These are phyloP conservation scores for Drosophila buzzatii DNA, from an alignment of 2,888 invertebrate genomes.

Conservation along the genomic window DNA sequence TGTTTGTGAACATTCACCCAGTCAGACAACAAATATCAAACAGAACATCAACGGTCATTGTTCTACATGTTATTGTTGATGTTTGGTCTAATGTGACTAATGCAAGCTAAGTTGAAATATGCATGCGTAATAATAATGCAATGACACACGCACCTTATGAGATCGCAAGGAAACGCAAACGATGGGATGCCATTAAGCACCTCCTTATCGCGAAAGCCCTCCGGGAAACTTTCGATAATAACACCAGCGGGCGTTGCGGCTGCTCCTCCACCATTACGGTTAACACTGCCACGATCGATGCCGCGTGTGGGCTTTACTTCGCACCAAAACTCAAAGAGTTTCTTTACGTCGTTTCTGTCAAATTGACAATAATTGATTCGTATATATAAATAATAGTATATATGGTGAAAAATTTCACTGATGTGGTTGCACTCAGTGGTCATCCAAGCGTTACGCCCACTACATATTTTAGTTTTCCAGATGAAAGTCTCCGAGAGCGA, in stretches of 20 bases:
- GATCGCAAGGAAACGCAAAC: constrained; percentile 95
- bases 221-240: constrained; percentile 94
- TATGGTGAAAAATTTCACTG: constrained; percentile 34
- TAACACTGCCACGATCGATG: constrained; percentile 65
- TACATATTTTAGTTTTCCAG: constrained; percentile 32
- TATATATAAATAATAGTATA: constrained; percentile 11
- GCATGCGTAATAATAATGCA: constrained; percentile 23
- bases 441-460: constrained; percentile 80
- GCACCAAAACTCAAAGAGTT: constrained; percentile 85
- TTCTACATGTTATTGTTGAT: constrained; percentile 27
- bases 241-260: constrained; percentile 83
- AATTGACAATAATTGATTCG: constrained; percentile 21
- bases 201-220: constrained; percentile 92
- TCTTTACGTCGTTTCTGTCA: constrained; percentile 84
- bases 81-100: constrained; percentile 32
- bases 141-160: constrained; percentile 90
- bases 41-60: constrained; percentile 41
- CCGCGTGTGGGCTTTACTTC: constrained; percentile 81
- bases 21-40: constrained; percentile 32
- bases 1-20: constrained; percentile 45
- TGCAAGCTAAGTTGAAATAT: constrained; percentile 12
- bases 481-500: constrained; percentile 33
- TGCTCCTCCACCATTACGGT: constrained; percentile 54
- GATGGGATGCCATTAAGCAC: constrained; percentile 94
- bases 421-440: constrained; percentile 15